These are phyloP conservation scores for Cheilosia vulpina DNA, from an alignment of 2,888 invertebrate genomes.

Conservation along the genomic window DNA sequence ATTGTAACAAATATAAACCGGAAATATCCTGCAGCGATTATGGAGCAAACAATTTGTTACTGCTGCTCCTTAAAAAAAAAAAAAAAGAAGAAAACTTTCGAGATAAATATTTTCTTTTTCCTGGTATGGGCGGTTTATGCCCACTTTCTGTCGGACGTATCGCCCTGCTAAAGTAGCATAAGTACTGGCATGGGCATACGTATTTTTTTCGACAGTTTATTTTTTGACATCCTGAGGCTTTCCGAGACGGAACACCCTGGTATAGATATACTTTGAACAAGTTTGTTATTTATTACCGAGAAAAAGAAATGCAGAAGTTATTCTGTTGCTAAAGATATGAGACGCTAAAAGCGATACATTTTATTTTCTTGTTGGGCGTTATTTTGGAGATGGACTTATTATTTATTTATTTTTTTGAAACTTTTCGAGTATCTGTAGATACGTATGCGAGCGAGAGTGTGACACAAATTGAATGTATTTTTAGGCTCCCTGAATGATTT, in stretches of 20 bases:
- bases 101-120: not conserved
- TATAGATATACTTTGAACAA: slow-evolving; percentile 27
- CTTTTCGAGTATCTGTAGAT: not conserved
- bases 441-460: not conserved
- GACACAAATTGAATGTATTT: not conserved
- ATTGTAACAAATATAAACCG: slow-evolving; percentile 31
- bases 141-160: too few relatives aligned
- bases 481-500: not conserved
- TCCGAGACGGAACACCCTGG: slow-evolving; percentile 17
- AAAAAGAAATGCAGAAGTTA: slow-evolving; percentile 19
- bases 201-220: slow-evolving; percentile 10
- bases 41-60: slow-evolving; percentile 15
- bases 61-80: not conserved
- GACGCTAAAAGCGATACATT: slow-evolving; percentile 14
- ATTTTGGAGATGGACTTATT: not conserved
- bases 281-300: slow-evolving; percentile 38
- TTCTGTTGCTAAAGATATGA: slow-evolving; percentile 9
- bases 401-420: too few relatives aligned
- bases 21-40: slow-evolving; percentile 29
- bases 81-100: not conserved
- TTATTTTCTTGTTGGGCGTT: not conserved
- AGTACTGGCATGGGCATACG: not conserved
- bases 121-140: not conserved
- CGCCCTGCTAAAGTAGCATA: too few relatives aligned
- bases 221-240: slow-evolving; percentile 19